Base-by-base conservation (phyloP, 2,888 invertebrate genomes). In the Rhogogaster chlorosoma region DNA sequence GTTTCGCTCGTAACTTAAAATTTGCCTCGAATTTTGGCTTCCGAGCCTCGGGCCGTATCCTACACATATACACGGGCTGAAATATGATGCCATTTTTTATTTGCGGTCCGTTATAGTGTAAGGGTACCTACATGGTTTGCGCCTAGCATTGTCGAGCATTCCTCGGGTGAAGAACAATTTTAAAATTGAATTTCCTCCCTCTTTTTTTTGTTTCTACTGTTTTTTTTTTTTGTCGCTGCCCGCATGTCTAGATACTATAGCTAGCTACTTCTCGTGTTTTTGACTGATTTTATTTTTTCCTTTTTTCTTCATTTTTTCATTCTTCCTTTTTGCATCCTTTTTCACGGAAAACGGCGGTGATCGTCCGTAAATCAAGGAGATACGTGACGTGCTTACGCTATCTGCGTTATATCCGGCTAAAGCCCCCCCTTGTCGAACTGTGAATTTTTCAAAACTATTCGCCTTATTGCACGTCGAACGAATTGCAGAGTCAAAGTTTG, bases 1-100 rank as follows among this genome's bases (percentile, higher is more conserved):
- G 83, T 67, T 83, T 64, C 83, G 29, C 67, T 83, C 83, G 83
- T 83, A 83, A 83, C 83, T 83, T 67, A 70, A 83, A 83, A 83
- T 83, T 83, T 70, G 42, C 49, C 83, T 45, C 42, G 42, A 70
- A 83, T 83, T 83, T 83, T 26, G 57, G 61, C 29, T 32, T 64
- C 67, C 29, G 53, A 38, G 64, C 18, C 49, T n/a, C n/a, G 5
- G 26, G 49, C 42, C 64, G 42, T 15, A 38, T 61, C 12, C 61
- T 26, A 61, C 61, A 45, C 12, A 12, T 45, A 15, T 45, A 22
- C 22, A 57, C 61, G 32, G 7, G 57, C 61, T 80, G 80, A 61
- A 64, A 80, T 80, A 80, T 80, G 61, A 80, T 57, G 38, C 38
- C 22, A 80, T 80, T 80, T 80, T 80, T 61, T 80, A 80, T 61